These are phyloP conservation scores for Hyles lineata DNA, from an alignment of 2,888 invertebrate genomes.

Conservation along the genomic window DNA sequence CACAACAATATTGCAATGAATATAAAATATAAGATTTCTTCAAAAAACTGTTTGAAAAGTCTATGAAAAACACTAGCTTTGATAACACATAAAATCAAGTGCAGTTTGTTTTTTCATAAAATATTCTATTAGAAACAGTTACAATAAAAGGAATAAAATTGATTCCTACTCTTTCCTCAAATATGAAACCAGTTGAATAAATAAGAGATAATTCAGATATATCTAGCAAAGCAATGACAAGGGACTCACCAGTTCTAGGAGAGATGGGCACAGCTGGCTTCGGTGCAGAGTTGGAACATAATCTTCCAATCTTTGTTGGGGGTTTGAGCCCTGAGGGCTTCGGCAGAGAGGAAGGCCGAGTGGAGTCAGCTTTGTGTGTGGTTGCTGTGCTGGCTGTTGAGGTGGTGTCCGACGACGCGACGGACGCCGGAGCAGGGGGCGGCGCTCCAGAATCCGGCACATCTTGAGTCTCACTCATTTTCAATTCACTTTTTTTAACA, in stretches of 20 bases:
- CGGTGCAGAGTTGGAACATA: slow-evolving; percentile 86
- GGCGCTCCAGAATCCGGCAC: slow-evolving; percentile 50
- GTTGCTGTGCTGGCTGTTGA: slow-evolving; percentile 66
- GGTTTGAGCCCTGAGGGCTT: slow-evolving; percentile 87
- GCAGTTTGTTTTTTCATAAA: slow-evolving; percentile 65
- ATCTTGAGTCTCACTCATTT: slow-evolving; percentile 77
- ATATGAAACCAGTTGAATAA: background rate
- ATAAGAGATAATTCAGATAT: background rate
- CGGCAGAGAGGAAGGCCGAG: slow-evolving; percentile 71
- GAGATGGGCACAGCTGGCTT: slow-evolving; percentile 88
- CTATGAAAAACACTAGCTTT: background rate
- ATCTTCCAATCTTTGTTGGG: slow-evolving; percentile 88
- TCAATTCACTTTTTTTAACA: slow-evolving; percentile 37
- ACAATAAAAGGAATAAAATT: background rate
- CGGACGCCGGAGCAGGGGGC: slow-evolving; percentile 60
- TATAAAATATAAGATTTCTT: background rate
- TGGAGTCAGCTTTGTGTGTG: slow-evolving; percentile 57
- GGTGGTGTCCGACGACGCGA: slow-evolving; percentile 67
- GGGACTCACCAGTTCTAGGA: slow-evolving; percentile 80
- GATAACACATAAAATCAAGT: slow-evolving; percentile 59
- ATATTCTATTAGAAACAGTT: slow-evolving; percentile 12
- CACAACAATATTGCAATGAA: background rate
- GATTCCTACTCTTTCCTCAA: background rate
- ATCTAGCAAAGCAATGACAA: slow-evolving; percentile 1
- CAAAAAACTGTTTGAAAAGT: background rate